Conservation (phyloP, 2,113 vertebrate species). For the Gasterosteus nipponicus region DNA sequence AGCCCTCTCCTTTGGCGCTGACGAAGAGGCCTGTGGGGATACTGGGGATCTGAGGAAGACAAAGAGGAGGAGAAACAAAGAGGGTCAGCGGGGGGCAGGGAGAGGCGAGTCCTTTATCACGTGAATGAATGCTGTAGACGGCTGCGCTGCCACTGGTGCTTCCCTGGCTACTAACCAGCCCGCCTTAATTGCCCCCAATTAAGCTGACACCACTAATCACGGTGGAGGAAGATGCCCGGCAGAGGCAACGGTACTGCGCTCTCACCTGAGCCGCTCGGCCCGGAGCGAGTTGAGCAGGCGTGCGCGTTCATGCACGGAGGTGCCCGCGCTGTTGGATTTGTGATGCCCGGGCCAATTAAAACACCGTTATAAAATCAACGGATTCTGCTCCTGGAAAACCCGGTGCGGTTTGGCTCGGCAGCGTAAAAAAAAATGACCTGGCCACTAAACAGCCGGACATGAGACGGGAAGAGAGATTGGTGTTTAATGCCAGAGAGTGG, state of each 20-base stretch:
- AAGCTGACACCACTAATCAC: slow-evolving; percentile 75
- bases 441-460: slow-evolving; percentile 46
- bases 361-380: slow-evolving; percentile 58
- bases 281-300: slow-evolving; percentile 6
- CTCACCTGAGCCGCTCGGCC: slow-evolving; percentile 58
- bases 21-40: slow-evolving; percentile 95
- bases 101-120: slow-evolving; percentile 66
- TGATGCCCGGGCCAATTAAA: slow-evolving; percentile 40
- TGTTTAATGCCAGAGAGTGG: no score
- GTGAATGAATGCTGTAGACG: slow-evolving; percentile 66
- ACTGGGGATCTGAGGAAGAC: slow-evolving; percentile 87
- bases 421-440: slow-evolving; percentile 40
- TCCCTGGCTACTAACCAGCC: slow-evolving; percentile 72
- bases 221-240: slow-evolving; percentile 53
- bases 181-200: slow-evolving; percentile 73
- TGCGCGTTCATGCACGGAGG: background rate
- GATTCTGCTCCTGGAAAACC: slow-evolving; percentile 58
- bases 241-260: slow-evolving; percentile 52
- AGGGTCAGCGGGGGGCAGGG: slow-evolving; percentile 53
- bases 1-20: slow-evolving; percentile 94
- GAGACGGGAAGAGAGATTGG: slow-evolving; percentile 42
- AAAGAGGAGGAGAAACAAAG: slow-evolving; percentile 51
- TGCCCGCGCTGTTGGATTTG: slow-evolving; percentile 26
- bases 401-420: slow-evolving; percentile 65
- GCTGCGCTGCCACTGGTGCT: slow-evolving; percentile 58